phyloP scores from a whole-genome alignment of 2,113 vertebrate genomes.

The Oostethus manadensis region DNA sequence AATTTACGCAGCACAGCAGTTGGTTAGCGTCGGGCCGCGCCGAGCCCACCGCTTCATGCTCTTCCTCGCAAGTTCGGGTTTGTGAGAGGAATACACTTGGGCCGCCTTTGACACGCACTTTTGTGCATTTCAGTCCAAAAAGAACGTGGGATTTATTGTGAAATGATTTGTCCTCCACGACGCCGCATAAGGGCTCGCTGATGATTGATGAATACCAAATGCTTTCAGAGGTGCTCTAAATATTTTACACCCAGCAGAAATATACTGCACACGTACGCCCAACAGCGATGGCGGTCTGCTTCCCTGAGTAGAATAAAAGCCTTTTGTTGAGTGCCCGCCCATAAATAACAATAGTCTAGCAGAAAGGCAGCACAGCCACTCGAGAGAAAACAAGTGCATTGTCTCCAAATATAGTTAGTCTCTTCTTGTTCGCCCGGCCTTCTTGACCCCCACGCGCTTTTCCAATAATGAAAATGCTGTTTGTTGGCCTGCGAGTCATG shows the following conservation, averaged over 20 bases:
- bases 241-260: conserved; percentile 17
- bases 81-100: conserved; percentile 1
- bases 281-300: background rate
- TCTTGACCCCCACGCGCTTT: background rate
- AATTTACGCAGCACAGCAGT: conserved; percentile 34
- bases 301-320: conserved; percentile 11
- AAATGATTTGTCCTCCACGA: background rate
- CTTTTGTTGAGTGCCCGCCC: conserved; percentile 4
- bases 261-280: background rate
- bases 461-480: background rate
- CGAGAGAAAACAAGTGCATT: conserved; percentile 5
- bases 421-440: conserved; percentile 3
- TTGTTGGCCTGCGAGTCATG: background rate
- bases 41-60: background rate
- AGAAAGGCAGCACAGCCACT: background rate
- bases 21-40: background rate
- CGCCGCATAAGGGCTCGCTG: background rate
- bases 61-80: background rate
- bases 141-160: background rate
- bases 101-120: background rate
- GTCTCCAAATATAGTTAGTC: background rate
- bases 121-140: background rate
- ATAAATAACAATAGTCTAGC: conserved; percentile 15
- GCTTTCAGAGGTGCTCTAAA: conserved; percentile 4
- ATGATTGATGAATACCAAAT: conserved; percentile 6